Base-by-base conservation (phyloP, 2,113 vertebrate genomes). In the Cavia aperea region DNA sequence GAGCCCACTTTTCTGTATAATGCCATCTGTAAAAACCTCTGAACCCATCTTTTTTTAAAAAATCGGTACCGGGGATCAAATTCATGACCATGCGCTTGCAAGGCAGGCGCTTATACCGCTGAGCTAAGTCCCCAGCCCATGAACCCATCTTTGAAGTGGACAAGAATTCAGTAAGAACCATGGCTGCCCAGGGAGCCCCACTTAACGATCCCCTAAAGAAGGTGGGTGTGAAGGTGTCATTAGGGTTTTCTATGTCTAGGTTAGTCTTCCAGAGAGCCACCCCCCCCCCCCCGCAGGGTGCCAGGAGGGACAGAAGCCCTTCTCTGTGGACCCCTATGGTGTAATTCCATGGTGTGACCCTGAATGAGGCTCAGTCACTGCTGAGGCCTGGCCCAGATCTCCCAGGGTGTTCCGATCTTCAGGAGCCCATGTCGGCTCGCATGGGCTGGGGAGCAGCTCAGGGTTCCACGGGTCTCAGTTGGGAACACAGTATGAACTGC, bases 1-100 rank as follows among this genome's bases (percentile, higher is more conserved):
- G 89, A 26, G 60, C 18, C 49, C 36, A 49, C 5, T 92, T 78
- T 46, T 43, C 33, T 29, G 11, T 11, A 21, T 8, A 5, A 2
- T 5, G 51, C 68, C 13, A 39, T 29, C 36, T 13, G 0, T 9
- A 26, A 24, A 15, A 15, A 6, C 1, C 19, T 11, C 0, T 2
- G 70, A 62, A 14, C 4, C 23, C 4, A 11, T 54, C 78, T 79
- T 8, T 43, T 39, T 39, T 39, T 39, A 2, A 39, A 39, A 39
- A 39, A 39, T 39, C 39, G 39, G 39, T 39, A 39, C 39, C 39
- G 39, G 39, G 39, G 39, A 39, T 39, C 39, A 39, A 39, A 39
- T 39, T 39, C 39, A 39, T 39, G 39, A 39, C 39, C 39, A 39
- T 39, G 39, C 39, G 39, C 39, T 39, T 39, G 39, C 39, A 39